phyloP scores from a whole-genome alignment of 53 echinoderm and acorn worm genomes.

The Luidia sarsii region DNA sequence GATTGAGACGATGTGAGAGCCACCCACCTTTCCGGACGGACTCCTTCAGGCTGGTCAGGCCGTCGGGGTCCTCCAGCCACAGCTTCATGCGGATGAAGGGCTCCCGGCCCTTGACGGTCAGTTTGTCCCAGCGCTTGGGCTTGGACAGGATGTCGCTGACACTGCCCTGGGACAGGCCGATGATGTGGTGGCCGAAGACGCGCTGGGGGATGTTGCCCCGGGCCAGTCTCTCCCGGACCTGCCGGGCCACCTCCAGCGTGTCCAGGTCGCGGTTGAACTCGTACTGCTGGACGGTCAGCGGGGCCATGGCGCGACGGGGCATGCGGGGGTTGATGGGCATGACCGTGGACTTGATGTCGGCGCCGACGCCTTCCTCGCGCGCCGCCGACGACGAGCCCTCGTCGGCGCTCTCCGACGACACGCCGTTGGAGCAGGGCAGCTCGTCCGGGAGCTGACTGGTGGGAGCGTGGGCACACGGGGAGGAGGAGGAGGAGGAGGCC shows the following conservation, averaged over 20 bases:
- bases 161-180: conserved; percentile 96
- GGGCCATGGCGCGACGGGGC: conserved; percentile 61
- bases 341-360: conserved; percentile 38
- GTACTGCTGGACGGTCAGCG: conserved; percentile 75
- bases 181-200: conserved; percentile 90
- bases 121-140: conserved; percentile 89
- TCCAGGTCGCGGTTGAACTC: conserved; percentile 75
- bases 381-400: conserved; percentile 18
- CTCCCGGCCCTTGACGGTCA: conserved; percentile 89
- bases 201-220: conserved; percentile 85
- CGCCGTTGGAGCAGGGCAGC: conserved; percentile 3
- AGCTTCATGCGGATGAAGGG: conserved; percentile 96
- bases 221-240: conserved; percentile 80
- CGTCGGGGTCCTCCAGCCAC: conserved; percentile 84
- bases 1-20: too few relatives aligned
- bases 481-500: conserved; percentile 5
- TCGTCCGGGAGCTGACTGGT: conserved; percentile 14
- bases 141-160: conserved; percentile 96
- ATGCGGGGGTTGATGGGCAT: conserved; percentile 47
- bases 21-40: conserved; percentile 78
- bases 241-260: conserved; percentile 80
- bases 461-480: too few relatives aligned
- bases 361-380: conserved; percentile 6
- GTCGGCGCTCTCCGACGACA: conserved; percentile 18
- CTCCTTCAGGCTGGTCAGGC: conserved; percentile 75